Evolutionary conservation across 2,113 vertebrate genomes (phyloP).

Genomic region (Anarhynchus alexandrinus): DNA sequence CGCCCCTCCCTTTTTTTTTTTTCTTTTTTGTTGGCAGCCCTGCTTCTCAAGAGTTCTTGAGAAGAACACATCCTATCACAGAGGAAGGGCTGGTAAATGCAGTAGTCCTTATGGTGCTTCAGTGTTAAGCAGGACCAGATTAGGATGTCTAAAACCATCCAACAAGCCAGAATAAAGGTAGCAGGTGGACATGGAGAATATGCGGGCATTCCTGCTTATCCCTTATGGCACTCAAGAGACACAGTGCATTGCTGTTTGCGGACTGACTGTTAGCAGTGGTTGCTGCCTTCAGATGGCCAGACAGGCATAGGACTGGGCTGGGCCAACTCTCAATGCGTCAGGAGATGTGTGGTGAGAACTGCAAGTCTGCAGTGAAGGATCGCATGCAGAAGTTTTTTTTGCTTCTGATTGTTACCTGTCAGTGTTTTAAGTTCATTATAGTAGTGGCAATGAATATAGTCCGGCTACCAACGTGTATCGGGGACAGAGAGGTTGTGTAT

Average conservation of each 20-base stretch:
- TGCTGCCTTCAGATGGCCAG: background rate
- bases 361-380: rapidly evolving
- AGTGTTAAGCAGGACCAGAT: background rate
- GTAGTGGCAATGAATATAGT: background rate
- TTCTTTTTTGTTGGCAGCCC: background rate
- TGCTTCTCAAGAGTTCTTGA: background rate
- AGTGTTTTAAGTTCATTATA: background rate
- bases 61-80: background rate
- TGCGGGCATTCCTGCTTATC: background rate
- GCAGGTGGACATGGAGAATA: background rate
- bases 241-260: no score
- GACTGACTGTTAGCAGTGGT: background rate
- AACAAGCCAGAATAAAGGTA: background rate
- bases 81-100: background rate
- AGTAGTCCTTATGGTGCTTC: background rate
- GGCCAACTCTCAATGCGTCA: rapidly evolving
- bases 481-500: background rate
- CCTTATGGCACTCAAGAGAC: background rate
- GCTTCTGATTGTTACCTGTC: background rate
- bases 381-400: background rate
- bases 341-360: background rate
- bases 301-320: background rate
- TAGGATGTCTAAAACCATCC: background rate
- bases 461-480: background rate
- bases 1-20: background rate